These are phyloP conservation scores for Pelvicachromis taeniatus DNA, from an alignment of 2,113 vertebrate genomes.

Conservation along the genomic window DNA sequence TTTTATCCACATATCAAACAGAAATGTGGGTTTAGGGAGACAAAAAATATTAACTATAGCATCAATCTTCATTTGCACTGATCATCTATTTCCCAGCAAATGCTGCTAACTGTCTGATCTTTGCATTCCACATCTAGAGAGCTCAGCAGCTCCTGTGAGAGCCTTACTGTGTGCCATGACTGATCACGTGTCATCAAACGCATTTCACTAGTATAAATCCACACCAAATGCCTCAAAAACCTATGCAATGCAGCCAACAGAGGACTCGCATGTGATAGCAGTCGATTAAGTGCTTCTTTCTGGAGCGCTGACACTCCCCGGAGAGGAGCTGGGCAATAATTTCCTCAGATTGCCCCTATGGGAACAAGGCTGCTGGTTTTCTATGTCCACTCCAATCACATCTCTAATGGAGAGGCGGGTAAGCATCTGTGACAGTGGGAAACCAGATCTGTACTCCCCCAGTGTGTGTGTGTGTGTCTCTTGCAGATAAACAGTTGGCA, in stretches of 20 bases:
- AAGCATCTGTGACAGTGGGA: slow-evolving; percentile 73
- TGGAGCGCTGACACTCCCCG: slow-evolving; percentile 40
- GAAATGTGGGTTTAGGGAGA: not conserved
- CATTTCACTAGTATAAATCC: slow-evolving; percentile 10
- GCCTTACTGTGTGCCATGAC: not conserved
- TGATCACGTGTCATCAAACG: slow-evolving; percentile 37
- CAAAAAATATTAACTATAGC: not conserved
- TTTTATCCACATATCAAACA: not conserved
- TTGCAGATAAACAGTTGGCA: slow-evolving; percentile 72
- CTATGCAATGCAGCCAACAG: slow-evolving; percentile 4
- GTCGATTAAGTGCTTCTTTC: slow-evolving; percentile 62
- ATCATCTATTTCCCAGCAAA: slow-evolving; percentile 14
- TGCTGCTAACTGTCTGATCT: not conserved
- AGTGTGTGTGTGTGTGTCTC: slow-evolving; percentile 14
- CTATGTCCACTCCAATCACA: slow-evolving; percentile 79
- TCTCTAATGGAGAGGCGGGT: slow-evolving; percentile 87
- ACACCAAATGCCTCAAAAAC: slow-evolving; percentile 25
- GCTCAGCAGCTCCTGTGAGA: not conserved
- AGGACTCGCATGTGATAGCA: slow-evolving; percentile 42
- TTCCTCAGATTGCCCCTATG: slow-evolving; percentile 67
- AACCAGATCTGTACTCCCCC: slow-evolving; percentile 59
- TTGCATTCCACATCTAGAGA: slow-evolving; percentile 8
- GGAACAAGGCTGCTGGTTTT: slow-evolving; percentile 65
- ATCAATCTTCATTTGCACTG: slow-evolving; percentile 21
- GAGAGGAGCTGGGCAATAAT: slow-evolving; percentile 57